Evolutionary conservation across 92 coral and sea anemone species (phyloP), one percentile per base, ranked within the genome.

Genomic region (Anthopleura xanthogrammica): DNA sequence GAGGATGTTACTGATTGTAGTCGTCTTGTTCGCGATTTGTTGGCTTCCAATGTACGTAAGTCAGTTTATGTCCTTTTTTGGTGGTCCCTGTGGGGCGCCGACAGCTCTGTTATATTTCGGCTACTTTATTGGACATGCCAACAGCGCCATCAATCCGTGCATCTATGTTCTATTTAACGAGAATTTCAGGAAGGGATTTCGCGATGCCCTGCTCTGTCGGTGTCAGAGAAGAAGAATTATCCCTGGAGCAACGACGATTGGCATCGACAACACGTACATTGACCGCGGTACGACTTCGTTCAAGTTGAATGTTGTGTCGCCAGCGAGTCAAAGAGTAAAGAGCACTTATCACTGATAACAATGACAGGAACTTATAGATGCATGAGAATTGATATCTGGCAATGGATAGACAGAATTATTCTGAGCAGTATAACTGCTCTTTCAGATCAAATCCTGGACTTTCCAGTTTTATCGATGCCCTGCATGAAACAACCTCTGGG

Each of bases 81-180:
- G 83, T 13, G 68, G 58, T 5, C 88, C 90, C 13, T 79, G 91
- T 43, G 83, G 88, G 0, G 83, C 88, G 20, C 92, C 90, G 13
- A 4, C 12, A 19, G 12, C 79, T 50, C 46, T 94, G 1, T 5
- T 46, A n/a, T 91, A 86, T 62, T 42, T 87, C n/a, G 95, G 89
- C 52, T 94, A 75, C 77, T 91, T 91, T 54, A 50, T 94, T 6
- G 93, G 92, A 0, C 98, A 94, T 42, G 86, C 92, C 8, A 94
- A 94, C 81, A 91, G 95, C 70, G 95, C 98, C 0, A 89, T 94
- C 24, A 94, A 89, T 78, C 98, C 98, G 22, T 86, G 93, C 39
- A 88, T 94, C 29, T 94, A 94, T 68, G 95, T 60, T 54, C 75
- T 94, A 50, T 94, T 94, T 56, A 94, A 94, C 82, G 89, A 86